Evolutionary conservation across 1,140 invertebrate genomes (phyloP).

Genomic region (Diploscapter pachys): DNA sequence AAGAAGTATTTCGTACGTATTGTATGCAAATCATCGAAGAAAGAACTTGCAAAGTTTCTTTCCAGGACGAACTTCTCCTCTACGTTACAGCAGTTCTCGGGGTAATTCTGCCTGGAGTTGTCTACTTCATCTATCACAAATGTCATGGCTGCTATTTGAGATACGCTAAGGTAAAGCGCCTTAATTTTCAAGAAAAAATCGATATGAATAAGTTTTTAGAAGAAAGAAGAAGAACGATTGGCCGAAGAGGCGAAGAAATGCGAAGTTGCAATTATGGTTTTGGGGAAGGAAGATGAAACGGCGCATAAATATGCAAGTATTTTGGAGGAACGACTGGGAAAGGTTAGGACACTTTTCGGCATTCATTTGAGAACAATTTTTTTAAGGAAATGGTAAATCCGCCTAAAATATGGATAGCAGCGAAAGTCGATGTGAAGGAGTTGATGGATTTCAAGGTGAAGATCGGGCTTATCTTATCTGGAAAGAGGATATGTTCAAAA

Average conservation of each 20-base stretch:
- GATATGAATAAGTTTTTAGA: conserved; percentile 22
- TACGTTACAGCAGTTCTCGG: conserved; percentile 39
- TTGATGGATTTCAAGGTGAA: conserved; percentile 17
- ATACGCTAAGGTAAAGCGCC: conserved; percentile 35
- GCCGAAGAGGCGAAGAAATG: conserved; percentile 30
- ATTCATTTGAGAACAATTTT: conserved; percentile 15
- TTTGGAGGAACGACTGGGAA: conserved; percentile 16
- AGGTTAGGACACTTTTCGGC: conserved; percentile 14
- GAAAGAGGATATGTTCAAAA: background rate
- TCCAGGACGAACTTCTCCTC: conserved; percentile 38
- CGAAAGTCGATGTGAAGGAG: conserved; percentile 13
- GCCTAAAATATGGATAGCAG: conserved; percentile 11
- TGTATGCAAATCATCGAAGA: conserved; percentile 1
- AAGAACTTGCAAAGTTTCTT: conserved; percentile 18
- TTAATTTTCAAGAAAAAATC: conserved; percentile 8
- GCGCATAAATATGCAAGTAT: conserved; percentile 10
- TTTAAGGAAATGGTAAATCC: conserved; percentile 13
- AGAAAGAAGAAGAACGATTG: conserved; percentile 28
- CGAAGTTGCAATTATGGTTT: conserved; percentile 23
- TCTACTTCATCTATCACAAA: conserved; percentile 37
- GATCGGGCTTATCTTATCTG: background rate
- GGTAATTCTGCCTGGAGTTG: conserved; percentile 36
- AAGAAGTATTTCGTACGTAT: too few relatives aligned
- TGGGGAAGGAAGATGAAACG: conserved; percentile 23
- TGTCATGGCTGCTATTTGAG: conserved; percentile 28